Evolutionary conservation across 2,113 vertebrate species (phyloP).

Genomic region (Grus americana): DNA sequence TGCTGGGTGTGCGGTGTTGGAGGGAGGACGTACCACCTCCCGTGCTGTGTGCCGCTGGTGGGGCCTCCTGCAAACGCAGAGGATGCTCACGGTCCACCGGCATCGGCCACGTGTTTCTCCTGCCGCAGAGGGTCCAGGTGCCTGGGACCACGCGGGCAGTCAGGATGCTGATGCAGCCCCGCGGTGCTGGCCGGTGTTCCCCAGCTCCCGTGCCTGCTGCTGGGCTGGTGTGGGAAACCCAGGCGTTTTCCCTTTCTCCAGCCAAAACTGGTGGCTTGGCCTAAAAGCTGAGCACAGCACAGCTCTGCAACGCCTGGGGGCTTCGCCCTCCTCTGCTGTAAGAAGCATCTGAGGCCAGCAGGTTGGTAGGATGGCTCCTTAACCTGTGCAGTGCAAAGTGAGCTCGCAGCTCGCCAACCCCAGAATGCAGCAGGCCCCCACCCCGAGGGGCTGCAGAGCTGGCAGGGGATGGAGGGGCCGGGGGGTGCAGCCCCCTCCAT

Average conservation of each 20-base stretch:
- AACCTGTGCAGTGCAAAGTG: neutral
- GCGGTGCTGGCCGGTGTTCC: neutral
- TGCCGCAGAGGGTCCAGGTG: neutral
- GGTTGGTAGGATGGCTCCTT: neutral
- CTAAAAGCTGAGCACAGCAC: neutral
- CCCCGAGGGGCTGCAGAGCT: neutral
- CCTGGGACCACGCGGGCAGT: neutral
- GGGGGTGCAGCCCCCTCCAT: neutral
- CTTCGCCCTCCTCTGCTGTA: neutral
- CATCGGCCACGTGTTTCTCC: rapidly evolving
- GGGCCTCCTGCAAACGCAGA: neutral
- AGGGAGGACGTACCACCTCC: rapidly evolving
- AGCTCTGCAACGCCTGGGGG: neutral
- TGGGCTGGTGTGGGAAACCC: neutral
- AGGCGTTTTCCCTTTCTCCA: neutral
- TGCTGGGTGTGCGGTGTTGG: neutral
- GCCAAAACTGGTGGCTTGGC: neutral
- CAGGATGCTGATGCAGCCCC: neutral
- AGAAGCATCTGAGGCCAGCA: neutral
- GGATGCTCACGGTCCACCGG: rapidly evolving
- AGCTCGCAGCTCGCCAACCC: rapidly evolving
- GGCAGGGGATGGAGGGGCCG: neutral
- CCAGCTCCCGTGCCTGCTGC: neutral
- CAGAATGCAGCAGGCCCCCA: rapidly evolving
- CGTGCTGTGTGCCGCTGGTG: rapidly evolving